Evolutionary conservation across 2,113 vertebrate genomes (phyloP).

Genomic region (Pogonocichla stellata): DNA sequence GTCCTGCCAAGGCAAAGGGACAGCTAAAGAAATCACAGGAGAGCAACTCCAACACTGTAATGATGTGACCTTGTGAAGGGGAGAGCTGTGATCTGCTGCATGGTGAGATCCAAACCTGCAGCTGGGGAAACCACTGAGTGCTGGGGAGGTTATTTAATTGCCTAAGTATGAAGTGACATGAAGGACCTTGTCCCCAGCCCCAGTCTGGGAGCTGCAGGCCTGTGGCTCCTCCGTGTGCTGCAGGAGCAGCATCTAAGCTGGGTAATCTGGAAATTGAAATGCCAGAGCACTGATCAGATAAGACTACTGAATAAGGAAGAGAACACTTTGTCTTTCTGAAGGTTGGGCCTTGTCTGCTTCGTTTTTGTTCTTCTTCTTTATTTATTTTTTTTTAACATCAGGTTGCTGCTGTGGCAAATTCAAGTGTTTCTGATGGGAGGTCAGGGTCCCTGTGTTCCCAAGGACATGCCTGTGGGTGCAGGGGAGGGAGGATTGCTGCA

Average conservation of each 20-base stretch:
- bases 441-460: background rate
- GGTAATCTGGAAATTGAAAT: background rate
- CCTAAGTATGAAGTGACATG: background rate
- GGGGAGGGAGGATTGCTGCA: background rate
- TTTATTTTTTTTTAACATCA: background rate
- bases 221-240: rapidly evolving
- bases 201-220: background rate
- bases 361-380: background rate
- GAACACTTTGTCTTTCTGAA: background rate
- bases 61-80: background rate
- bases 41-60: rapidly evolving
- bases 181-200: slow-evolving; percentile 27
- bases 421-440: background rate
- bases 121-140: background rate
- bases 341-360: background rate
- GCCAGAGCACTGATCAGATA: background rate
- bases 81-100: background rate
- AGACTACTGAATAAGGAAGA: background rate
- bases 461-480: background rate
- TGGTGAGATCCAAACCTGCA: background rate
- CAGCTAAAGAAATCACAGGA: background rate
- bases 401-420: background rate
- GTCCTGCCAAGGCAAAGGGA: background rate
- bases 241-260: background rate
- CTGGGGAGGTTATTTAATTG: background rate